These are phyloP conservation scores for Ganaspis brasiliensis DNA, from an alignment of 2,888 invertebrate species.

Conservation along the genomic window DNA sequence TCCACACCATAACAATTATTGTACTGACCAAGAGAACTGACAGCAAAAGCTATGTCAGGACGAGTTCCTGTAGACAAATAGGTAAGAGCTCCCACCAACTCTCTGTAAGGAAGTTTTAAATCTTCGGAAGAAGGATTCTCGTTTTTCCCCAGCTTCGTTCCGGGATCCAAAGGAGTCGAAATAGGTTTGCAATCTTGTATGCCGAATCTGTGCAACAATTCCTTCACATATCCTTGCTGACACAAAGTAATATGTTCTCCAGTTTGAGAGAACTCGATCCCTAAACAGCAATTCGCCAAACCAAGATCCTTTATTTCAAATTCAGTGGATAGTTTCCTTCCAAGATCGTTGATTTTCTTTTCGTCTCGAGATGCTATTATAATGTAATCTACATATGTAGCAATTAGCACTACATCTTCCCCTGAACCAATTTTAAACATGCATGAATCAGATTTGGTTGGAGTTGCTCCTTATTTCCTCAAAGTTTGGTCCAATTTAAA, in stretches of 20 bases:
- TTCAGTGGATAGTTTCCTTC: not conserved
- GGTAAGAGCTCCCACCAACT: not conserved
- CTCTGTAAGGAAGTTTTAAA: too few relatives aligned
- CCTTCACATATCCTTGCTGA: not conserved
- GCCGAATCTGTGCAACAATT: conserved; percentile 9
- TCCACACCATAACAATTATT: conserved; percentile 40
- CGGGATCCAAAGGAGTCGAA: too few relatives aligned
- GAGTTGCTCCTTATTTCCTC: not conserved
- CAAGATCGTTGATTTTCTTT: not conserved
- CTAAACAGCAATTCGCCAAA: not conserved
- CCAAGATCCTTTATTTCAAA: conserved; percentile 41
- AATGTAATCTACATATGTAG: conserved; percentile 46
- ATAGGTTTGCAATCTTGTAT: conserved; percentile 9
- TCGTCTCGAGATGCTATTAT: not conserved
- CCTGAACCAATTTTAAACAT: too few relatives aligned
- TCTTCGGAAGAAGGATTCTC: too few relatives aligned
- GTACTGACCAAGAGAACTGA: conserved; percentile 52
- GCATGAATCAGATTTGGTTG: conserved; percentile 17
- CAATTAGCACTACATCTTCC: conserved; percentile 21
- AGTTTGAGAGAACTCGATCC: conserved; percentile 15
- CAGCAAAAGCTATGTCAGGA: too few relatives aligned
- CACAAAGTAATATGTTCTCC: not conserved
- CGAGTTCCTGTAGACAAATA: not conserved
- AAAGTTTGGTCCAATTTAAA: not conserved
- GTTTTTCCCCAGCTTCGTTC: not conserved